Base-by-base conservation (phyloP, 2,888 invertebrate species). In the Agrotis clavis region DNA sequence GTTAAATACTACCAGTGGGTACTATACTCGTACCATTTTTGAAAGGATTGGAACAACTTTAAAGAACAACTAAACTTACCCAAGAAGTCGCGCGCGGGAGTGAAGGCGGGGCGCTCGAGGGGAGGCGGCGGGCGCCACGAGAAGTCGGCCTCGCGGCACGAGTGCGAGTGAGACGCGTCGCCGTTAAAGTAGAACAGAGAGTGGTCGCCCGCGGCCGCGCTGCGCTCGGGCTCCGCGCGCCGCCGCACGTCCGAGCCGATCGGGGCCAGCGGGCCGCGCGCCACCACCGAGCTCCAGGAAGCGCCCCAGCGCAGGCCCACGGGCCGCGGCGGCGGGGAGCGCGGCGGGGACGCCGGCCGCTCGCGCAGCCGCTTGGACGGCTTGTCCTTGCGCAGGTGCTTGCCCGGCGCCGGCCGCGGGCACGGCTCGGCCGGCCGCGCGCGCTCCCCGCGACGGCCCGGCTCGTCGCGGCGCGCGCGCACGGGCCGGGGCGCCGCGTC, bases 161-260 rank as follows among this genome's bases (percentile, higher is more conserved):
- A 21, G 14, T 16, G 79, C 76, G 82, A 54, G 59, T 57, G 85
- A 79, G 85, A 16, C 71, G 78, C 77, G 65, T 87, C 87, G 41
- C 87, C 87, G 81, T 86, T 87, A 80, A 86, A 73, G 89, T 91
- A 92, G 90, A 92, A 92, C 96, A 84, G 78, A 57, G 86, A 87
- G 82, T 82, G 78, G 85, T 87, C 86, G 48, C 63, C 60, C 30
- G 77, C 45, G 62, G 59, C 79, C 53, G 73, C 84, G 86, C 21
- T 16, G 18, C 66, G 80, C 81, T 83, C 85, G 67, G 86, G 87
- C 67, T 87, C 88, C 62, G 83, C 82, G 84, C 92, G 91, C 0
- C 93, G 92, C 57, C 91, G 92, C 87, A 92, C 92, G 91, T 92
- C 92, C 74, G 94, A 92, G 50, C 94, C 94, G 89, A 93, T 92